phyloP scores from a whole-genome alignment of 2,888 invertebrate genomes.

The Sepioteuthis lessoniana region DNA sequence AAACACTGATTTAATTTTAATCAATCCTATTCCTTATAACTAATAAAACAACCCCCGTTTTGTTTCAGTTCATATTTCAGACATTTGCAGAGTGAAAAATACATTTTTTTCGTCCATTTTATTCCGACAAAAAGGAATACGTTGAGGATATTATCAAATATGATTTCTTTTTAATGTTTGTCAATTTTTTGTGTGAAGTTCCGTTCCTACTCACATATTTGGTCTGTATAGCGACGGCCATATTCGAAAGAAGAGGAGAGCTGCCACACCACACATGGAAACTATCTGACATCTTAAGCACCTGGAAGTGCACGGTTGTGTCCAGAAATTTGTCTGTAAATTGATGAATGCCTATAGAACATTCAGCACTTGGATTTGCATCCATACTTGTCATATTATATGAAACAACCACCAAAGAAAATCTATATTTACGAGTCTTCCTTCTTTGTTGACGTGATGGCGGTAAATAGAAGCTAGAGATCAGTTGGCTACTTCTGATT shows the following conservation, averaged over 20 bases:
- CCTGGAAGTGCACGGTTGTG: constrained; percentile 62
- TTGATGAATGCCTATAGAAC: constrained; percentile 54
- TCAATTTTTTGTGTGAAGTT: not conserved
- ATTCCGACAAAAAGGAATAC: too few relatives aligned
- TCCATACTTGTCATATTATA: not conserved
- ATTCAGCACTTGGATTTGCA: not conserved
- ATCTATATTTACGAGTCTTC: not conserved
- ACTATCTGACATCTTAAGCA: constrained; percentile 63
- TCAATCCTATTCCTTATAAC: too few relatives aligned
- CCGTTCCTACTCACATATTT: constrained; percentile 58
- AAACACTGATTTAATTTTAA: too few relatives aligned
- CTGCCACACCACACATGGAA: constrained; percentile 67
- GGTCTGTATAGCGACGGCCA: constrained; percentile 66
- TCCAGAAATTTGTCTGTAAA: constrained; percentile 62
- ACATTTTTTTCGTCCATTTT: too few relatives aligned
- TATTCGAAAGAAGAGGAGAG: constrained; percentile 60
- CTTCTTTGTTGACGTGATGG: not conserved
- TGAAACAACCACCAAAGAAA: not conserved
- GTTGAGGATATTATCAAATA: not conserved
- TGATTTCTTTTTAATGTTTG: not conserved
- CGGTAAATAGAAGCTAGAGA: not conserved
- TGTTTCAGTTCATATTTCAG: too few relatives aligned
- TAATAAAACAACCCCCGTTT: too few relatives aligned
- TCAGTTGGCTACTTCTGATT: not conserved
- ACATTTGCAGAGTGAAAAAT: too few relatives aligned